Evolutionary conservation across 2,797 vertebrate species (phyloP), one percentile per base, ranked within the genome.

Genomic region (Oryzias dopingdopingensis): DNA sequence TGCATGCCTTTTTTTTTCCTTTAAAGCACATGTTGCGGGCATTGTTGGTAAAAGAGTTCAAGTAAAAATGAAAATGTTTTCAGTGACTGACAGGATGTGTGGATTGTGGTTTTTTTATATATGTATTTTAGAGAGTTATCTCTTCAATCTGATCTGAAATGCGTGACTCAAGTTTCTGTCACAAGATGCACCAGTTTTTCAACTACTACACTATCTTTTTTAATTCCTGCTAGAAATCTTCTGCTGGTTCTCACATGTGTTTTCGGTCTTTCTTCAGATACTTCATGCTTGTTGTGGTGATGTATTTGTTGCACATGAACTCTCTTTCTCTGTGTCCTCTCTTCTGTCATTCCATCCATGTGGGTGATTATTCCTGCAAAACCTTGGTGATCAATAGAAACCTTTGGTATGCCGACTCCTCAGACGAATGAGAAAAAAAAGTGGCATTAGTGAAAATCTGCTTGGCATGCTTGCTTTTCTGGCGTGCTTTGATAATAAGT

Each of bases 291-390:
- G 78, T 88, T 82, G 62, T 79, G 59, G 54, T 86, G 71, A 79
- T 84, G 58, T 72, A 81, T 72, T 76, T 88, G 79, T 85, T 79
- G 80, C 81, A 87, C 88, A 87, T 90, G 79, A 88, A 89, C 80
- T 82, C 76, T 82, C 57, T 89, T 69, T 89, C 71, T 90, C 72
- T 90, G 77, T 90, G 73, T 91, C 80, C 91, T 81, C 80, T 84
- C 86, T 83, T 90, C 88, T 65, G 87, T 93, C 92, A 93, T 94
- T 89, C 87, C 93, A 94, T 94, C 93, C 93, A 67, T 94, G 91
- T 94, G 93, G 93, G 91, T 94, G 92, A 91, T 93, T 94, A 92
- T 91, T 94, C 92, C 94, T 94, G 93, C 89, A 92, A 94, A 93
- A 87, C 93, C 85, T 88, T 91, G 93, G 89, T 93, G 93, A 93